These are phyloP conservation scores for Saccostrea cuccullata DNA, from an alignment of 1,140 invertebrate genomes.

Conservation along the genomic window DNA sequence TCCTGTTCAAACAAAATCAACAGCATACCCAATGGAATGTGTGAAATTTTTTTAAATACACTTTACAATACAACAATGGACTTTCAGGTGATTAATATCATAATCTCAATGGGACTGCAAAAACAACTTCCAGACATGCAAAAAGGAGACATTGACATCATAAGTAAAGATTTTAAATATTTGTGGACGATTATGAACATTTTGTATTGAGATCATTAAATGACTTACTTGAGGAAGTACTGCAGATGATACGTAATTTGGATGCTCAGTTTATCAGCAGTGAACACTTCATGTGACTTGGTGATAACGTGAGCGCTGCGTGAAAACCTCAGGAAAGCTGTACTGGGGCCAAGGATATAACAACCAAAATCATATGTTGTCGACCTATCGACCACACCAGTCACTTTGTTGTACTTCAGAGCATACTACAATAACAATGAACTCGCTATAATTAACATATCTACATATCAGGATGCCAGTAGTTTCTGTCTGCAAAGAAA, in stretches of 20 bases:
- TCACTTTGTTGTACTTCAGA: constrained; percentile 60
- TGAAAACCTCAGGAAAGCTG: constrained; percentile 52
- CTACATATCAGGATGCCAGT: no score
- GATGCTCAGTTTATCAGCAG: constrained; percentile 50
- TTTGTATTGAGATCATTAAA: no score
- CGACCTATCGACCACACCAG: constrained; percentile 59
- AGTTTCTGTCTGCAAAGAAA: no score
- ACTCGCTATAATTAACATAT: no score
- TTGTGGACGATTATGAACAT: no score
- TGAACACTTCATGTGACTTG: constrained; percentile 41
- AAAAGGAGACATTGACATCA: no score
- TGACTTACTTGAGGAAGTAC: constrained; percentile 52
- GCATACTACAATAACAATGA: constrained; percentile 55
- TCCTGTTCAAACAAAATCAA: constrained; percentile 1
- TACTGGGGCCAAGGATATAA: constrained; percentile 64
- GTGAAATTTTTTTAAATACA: no score
- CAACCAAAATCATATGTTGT: constrained; percentile 60
- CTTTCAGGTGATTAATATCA: no score
- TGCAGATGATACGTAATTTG: constrained; percentile 45
- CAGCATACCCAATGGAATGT: not conserved
- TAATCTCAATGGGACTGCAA: no score
- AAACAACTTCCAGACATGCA: no score
- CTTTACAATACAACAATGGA: no score
- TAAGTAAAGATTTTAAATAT: no score
- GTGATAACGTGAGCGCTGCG: constrained; percentile 48